A percentile compares a stretch with the other conserved stretches of the same genome.
Conservation (phyloP, 2,888 invertebrate genomes). For the Drosophila ezoana region DNA sequence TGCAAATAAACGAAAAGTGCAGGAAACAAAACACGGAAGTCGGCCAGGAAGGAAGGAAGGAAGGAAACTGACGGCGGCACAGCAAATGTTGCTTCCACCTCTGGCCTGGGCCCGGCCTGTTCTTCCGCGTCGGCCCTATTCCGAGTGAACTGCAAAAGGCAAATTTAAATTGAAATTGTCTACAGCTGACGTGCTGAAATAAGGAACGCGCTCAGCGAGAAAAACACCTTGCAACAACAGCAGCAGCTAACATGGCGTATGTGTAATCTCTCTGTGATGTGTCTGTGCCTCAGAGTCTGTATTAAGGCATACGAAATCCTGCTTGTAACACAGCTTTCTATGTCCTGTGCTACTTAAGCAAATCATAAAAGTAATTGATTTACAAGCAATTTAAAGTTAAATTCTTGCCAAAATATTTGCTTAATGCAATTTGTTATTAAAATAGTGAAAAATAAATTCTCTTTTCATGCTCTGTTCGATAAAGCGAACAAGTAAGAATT, state of each 20-base stretch:
- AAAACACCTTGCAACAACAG: constrained; percentile 40
- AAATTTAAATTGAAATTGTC: constrained; percentile 80
- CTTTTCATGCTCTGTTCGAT: too few relatives aligned
- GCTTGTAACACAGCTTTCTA: constrained; percentile 20
- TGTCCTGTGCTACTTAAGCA: constrained; percentile 29
- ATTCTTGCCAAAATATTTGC: neutral
- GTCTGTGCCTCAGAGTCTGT: constrained; percentile 6
- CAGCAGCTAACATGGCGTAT: constrained; percentile 59
- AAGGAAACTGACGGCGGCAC: constrained; percentile 68
- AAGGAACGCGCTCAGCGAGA: constrained; percentile 53
- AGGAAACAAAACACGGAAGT: constrained; percentile 80
- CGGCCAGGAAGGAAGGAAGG: constrained; percentile 70
- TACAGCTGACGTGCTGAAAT: constrained; percentile 70
- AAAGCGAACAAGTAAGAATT: too few relatives aligned
- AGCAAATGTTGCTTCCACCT: constrained; percentile 56
- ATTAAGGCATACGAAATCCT: constrained; percentile 30
- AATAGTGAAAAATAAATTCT: too few relatives aligned
- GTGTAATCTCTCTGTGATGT: constrained; percentile 57
- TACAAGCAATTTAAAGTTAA: constrained; percentile 6
- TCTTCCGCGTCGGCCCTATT: constrained; percentile 20
- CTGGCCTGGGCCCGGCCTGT: neutral
- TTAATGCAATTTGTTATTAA: neutral
- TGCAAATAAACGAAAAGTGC: constrained; percentile 80
- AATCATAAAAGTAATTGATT: constrained; percentile 43
- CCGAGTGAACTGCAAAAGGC: constrained; percentile 57